phyloP scores from a whole-genome alignment of 2,797 vertebrate species.

The Esox lucius region DNA sequence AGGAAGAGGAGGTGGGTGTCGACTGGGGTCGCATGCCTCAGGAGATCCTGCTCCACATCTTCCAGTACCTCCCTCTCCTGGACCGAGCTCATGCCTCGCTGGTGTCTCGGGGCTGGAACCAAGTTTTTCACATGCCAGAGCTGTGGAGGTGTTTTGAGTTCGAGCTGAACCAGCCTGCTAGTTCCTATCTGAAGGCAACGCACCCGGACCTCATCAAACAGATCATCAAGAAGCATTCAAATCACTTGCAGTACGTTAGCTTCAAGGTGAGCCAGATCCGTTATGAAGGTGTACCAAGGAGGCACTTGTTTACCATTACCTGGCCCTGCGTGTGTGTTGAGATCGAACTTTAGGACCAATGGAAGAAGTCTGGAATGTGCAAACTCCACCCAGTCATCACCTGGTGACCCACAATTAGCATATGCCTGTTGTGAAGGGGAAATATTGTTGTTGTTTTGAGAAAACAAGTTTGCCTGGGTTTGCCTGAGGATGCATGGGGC shows the following conservation, averaged over 20 bases:
- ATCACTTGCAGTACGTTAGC: constrained; percentile 97
- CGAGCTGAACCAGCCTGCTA: constrained; percentile 94
- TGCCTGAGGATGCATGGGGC: too few species aligned
- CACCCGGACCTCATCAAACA: constrained; percentile 98
- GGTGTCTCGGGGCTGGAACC: constrained; percentile 92
- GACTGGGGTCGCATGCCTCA: constrained; percentile 89
- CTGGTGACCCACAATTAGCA: constrained; percentile 29
- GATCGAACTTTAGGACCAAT: too few species aligned
- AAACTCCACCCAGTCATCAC: constrained; percentile 18
- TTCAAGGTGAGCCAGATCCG: constrained; percentile 85
- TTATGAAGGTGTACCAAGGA: background rate
- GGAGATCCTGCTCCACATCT: constrained; percentile 91
- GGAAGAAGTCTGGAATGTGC: background rate
- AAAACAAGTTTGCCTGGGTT: background rate
- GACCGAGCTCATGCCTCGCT: constrained; percentile 93
- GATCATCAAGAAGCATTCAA: constrained; percentile 96
- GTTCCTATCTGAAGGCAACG: constrained; percentile 94
- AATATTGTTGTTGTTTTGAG: background rate
- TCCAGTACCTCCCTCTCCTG: constrained; percentile 92
- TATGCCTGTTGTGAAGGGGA: background rate
- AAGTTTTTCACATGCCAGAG: constrained; percentile 97
- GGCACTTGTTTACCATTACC: too few species aligned
- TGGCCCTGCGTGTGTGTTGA: too few species aligned
- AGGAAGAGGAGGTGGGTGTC: constrained; percentile 23
- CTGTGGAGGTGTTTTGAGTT: constrained; percentile 98